Evolutionary conservation across 2,113 vertebrate genomes (phyloP).

Genomic region (Lanius collurio): DNA sequence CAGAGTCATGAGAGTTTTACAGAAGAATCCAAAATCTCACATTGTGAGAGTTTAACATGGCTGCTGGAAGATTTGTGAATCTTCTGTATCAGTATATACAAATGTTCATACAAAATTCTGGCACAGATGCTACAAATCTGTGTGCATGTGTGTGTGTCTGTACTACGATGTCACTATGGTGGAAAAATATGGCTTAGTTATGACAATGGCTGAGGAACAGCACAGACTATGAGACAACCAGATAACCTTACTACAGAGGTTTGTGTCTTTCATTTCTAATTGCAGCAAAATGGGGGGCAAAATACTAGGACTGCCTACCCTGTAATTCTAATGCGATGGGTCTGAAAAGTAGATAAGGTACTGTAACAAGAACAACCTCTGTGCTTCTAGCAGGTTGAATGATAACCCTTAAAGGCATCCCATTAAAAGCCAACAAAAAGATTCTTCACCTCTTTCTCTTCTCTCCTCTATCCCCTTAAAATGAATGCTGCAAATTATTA

Average conservation of each 20-base stretch:
- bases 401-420: slow-evolving; percentile 26
- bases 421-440: slow-evolving; percentile 24
- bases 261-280: slow-evolving; percentile 28
- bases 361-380: background rate
- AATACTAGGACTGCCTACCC: background rate
- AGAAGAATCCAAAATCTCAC: slow-evolving; percentile 3
- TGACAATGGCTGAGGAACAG: background rate
- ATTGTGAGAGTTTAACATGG: background rate
- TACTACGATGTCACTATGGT: background rate
- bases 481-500: slow-evolving; percentile 21
- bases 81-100: background rate
- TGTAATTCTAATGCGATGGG: background rate
- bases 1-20: background rate
- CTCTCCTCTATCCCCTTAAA: background rate
- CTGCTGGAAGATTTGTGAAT: background rate
- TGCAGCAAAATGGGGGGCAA: background rate
- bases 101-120: background rate
- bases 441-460: background rate
- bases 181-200: slow-evolving; percentile 11
- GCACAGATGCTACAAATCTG: slow-evolving; percentile 1
- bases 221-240: background rate
- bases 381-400: background rate
- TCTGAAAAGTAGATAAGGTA: slow-evolving; percentile 7
- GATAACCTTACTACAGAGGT: background rate
- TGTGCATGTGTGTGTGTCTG: slow-evolving; percentile 1